phyloP scores from a whole-genome alignment of 1,140 invertebrate genomes.

The Harlomillsia oculata region DNA sequence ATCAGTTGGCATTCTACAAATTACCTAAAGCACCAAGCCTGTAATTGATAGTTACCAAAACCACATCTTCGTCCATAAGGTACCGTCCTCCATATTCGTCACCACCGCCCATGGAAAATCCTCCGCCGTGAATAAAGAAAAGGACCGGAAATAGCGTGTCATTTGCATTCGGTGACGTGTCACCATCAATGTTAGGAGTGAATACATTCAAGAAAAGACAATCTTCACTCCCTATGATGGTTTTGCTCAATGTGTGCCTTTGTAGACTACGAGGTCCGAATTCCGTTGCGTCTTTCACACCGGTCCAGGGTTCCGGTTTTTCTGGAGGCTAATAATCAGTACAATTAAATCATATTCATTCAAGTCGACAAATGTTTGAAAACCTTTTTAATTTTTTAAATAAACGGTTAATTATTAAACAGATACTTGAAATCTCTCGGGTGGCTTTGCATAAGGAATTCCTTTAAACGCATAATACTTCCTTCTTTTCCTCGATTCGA shows the following conservation, averaged over 20 bases:
- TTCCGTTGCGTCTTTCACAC: constrained; percentile 11
- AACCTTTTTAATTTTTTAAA: neutral
- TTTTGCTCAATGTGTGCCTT: neutral
- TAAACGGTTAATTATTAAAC: neutral
- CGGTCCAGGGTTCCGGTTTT: constrained; percentile 18
- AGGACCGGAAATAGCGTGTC: neutral
- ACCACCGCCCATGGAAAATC: constrained; percentile 44
- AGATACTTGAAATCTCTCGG: neutral
- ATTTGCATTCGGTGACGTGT: neutral
- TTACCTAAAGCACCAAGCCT: constrained; percentile 49
- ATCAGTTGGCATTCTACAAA: too few species aligned
- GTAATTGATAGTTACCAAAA: constrained; percentile 56
- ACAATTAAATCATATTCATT: neutral
- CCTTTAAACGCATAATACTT: neutral
- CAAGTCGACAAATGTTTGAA: neutral
- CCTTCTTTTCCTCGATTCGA: neutral
- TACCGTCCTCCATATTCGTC: constrained; percentile 47
- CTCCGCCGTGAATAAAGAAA: neutral
- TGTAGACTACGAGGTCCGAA: constrained; percentile 15
- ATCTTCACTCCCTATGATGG: constrained; percentile 17
- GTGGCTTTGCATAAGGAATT: neutral
- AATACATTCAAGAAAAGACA: constrained; percentile 23
- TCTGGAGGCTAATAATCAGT: constrained; percentile 2
- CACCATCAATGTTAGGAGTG: neutral
- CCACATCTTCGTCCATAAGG: constrained; percentile 50